A percentile compares a stretch with the other conserved stretches of the same genome.
Conservation (phyloP, 2,797 vertebrate genomes). For the Sebastes hopkinsi region DNA sequence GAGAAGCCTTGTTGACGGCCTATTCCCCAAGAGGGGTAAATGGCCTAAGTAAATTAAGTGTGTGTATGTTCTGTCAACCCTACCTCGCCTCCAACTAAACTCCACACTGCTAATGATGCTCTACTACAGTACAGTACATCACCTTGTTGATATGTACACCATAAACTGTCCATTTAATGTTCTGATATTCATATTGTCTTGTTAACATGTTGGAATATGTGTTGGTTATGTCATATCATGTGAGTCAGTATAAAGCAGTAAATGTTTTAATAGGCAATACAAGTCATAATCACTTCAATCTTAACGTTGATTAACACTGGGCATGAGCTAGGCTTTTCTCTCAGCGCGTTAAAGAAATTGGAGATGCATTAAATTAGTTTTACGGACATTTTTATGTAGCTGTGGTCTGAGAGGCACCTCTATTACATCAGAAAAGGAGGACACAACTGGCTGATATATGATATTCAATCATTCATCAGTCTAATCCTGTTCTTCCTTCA, state of each 20-base stretch:
- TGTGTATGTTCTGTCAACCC: background rate
- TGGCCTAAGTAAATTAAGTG: too few relatives aligned
- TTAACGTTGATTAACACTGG: background rate
- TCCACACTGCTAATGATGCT: too few relatives aligned
- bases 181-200: slow-evolving; percentile 1
- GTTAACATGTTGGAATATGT: slow-evolving; percentile 9
- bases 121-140: too few relatives aligned
- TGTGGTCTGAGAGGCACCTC: background rate
- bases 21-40: too few relatives aligned
- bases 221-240: background rate
- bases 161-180: too few relatives aligned
- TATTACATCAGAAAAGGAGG: background rate
- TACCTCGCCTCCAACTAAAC: too few relatives aligned
- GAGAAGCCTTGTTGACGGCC: too few relatives aligned
- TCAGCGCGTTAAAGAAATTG: background rate
- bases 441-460: background rate
- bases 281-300: slow-evolving; percentile 1
- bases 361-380: slow-evolving; percentile 18
- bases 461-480: slow-evolving; percentile 3
- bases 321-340: background rate
- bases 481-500: slow-evolving; percentile 9
- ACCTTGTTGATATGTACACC: too few relatives aligned
- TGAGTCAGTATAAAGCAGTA: background rate
- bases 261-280: background rate
- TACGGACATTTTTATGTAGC: background rate